Evolutionary conservation across 2,797 vertebrate species (phyloP).

Genomic region (Sebastes cheni): DNA sequence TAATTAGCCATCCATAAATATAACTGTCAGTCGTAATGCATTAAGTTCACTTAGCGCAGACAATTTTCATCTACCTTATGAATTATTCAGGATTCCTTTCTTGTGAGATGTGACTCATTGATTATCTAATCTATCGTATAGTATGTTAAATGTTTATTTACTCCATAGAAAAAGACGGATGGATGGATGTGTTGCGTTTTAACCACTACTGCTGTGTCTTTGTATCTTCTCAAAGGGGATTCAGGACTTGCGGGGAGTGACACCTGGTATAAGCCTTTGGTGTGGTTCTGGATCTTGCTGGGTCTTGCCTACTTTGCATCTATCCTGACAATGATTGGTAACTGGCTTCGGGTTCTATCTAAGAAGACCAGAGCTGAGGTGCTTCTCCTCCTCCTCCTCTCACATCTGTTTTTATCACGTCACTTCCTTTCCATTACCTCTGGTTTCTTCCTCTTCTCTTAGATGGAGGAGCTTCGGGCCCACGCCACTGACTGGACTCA

Average conservation of each 20-base stretch:
- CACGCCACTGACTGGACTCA: conserved; percentile 92
- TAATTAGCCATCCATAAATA: conserved; percentile 51
- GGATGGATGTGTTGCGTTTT: background rate
- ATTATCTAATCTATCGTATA: conserved; percentile 25
- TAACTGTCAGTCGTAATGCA: conserved; percentile 39
- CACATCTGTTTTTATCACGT: background rate
- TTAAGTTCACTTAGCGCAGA: conserved; percentile 43
- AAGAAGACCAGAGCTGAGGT: conserved; percentile 93
- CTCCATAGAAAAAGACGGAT: background rate
- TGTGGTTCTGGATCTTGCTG: conserved; percentile 94
- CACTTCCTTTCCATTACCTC: background rate
- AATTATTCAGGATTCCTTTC: conserved; percentile 56
- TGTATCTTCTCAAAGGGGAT: conserved; percentile 77
- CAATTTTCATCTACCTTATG: conserved; percentile 39
- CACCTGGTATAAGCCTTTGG: conserved; percentile 90
- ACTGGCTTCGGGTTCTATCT: conserved; percentile 90
- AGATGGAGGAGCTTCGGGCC: conserved; percentile 92
- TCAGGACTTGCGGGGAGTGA: conserved; percentile 71
- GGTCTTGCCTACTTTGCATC: conserved; percentile 94
- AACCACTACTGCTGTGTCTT: background rate
- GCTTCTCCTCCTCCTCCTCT: background rate
- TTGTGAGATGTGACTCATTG: conserved; percentile 57
- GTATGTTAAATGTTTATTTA: conserved; percentile 36
- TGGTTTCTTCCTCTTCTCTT: conserved; percentile 10
- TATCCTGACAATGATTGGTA: conserved; percentile 91